These are phyloP conservation scores for Gorsachius goisagi DNA, from an alignment of 2,113 vertebrate species.

Conservation along the genomic window DNA sequence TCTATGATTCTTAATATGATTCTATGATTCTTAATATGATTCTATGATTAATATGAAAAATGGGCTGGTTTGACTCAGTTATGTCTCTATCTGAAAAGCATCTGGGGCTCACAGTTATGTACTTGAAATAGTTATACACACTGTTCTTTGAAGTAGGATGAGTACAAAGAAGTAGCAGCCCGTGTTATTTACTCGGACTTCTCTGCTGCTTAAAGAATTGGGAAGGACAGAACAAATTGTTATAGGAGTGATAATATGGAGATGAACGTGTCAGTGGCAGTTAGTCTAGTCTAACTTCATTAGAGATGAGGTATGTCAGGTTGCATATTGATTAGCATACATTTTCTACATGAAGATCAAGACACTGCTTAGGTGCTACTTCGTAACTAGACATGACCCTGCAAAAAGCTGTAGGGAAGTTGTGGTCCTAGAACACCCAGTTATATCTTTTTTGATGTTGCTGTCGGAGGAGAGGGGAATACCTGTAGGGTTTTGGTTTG, in stretches of 20 bases:
- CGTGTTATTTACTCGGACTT: background rate
- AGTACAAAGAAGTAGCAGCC: fast-evolving
- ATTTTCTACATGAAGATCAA: fast-evolving
- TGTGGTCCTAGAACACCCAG: background rate
- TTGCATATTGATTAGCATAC: background rate
- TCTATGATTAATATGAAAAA: background rate
- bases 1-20: too few relatives aligned
- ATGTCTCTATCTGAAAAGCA: background rate
- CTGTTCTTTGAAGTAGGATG: background rate
- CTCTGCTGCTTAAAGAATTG: background rate
- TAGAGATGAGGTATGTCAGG: too few relatives aligned
- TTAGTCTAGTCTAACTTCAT: background rate
- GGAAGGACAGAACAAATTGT: background rate
- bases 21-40: too few relatives aligned
- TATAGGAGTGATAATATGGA: background rate
- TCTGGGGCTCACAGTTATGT: background rate
- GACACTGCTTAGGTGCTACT: background rate
- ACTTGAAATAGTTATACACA: background rate
- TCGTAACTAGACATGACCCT: fast-evolving
- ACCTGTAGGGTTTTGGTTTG: background rate
- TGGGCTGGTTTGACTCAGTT: background rate
- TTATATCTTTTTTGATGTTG: background rate
- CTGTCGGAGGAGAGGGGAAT: background rate
- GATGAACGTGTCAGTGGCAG: background rate
- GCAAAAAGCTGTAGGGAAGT: background rate